These are phyloP conservation scores for Drosophila tripunctata DNA, from an alignment of 2,888 invertebrate genomes.

Conservation along the genomic window DNA sequence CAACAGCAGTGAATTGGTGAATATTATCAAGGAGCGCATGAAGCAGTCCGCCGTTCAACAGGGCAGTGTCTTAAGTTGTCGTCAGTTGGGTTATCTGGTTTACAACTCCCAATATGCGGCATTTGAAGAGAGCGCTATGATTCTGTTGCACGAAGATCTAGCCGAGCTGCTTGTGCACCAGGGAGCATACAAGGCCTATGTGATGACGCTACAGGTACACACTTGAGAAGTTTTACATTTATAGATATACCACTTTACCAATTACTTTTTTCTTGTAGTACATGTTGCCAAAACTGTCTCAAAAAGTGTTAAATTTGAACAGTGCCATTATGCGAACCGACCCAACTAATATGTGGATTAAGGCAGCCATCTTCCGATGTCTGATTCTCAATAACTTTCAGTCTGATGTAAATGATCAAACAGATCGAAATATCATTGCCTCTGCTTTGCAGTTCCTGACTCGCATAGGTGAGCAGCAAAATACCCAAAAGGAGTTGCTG, in stretches of 20 bases:
- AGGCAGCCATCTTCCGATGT: constrained; percentile 73
- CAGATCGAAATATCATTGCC: constrained; percentile 78
- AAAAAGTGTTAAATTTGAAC: constrained; percentile 63
- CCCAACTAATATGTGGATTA: constrained; percentile 75
- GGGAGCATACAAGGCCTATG: constrained; percentile 66
- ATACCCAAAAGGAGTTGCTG: constrained; percentile 81
- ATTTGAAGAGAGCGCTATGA: constrained; percentile 78
- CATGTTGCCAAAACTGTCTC: constrained; percentile 71
- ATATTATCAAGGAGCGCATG: constrained; percentile 72
- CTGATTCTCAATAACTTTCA: constrained; percentile 81
- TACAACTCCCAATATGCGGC: constrained; percentile 67
- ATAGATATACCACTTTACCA: background rate
- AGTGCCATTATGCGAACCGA: constrained; percentile 72
- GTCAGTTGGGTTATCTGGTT: constrained; percentile 69
- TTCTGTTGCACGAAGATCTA: constrained; percentile 79
- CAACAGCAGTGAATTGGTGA: constrained; percentile 65
- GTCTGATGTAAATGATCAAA: constrained; percentile 70
- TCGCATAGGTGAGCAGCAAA: constrained; percentile 77
- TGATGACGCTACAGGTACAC: constrained; percentile 76
- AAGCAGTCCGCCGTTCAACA: constrained; percentile 59
- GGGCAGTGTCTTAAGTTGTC: constrained; percentile 64
- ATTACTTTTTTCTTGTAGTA: constrained; percentile 52
- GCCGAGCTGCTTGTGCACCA: constrained; percentile 65
- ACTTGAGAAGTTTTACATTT: background rate
- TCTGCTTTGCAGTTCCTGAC: constrained; percentile 79